Base-by-base conservation (phyloP, 1,140 invertebrate genomes). In the Caligus rogercresseyi region DNA sequence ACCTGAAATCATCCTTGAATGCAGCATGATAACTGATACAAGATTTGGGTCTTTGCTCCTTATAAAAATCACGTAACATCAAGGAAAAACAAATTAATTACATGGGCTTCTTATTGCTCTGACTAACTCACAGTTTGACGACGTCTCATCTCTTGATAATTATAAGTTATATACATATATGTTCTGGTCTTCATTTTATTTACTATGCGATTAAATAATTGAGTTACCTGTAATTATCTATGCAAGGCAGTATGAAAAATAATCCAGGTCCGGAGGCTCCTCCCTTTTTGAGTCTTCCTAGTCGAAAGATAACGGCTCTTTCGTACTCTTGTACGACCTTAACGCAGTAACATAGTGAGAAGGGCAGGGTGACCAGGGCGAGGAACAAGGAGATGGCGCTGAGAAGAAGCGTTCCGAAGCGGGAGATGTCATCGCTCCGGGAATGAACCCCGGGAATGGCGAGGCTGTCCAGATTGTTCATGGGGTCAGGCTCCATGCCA, bases 231-330 rank as follows among this genome's bases (percentile, higher is more conserved):
- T 76, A 78, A 25, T 72, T 74, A 65, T 80, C 78, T 64, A 79
- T 76, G 68, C 78, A 79, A 52, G 78, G 77, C 43, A 78, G 69
- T 19, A 79, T 72, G 68, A 79, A 79, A 68, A 78, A 78, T 54
- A 76, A 67, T 63, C 75, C 75, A 63, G 78, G 78, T 25, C 79
- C 79, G 69, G 75, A 77, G 20, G 78, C 78, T 60, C 76, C 78
- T 54, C 78, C 78, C 55, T 71, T 72, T 25, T 73, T 67, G 13
- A 77, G 67, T 18, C 76, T 68, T 64, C 76, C 76, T 55, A 77
- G 68, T 19, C 76, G 69, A 65, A 77, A 78, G 26, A 77, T 76
- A 14, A 77, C 74, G 14, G 74, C 74, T 64, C 74, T 65, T 66
- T 76, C 75, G 65, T 76, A 76, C 67, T 76, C 75, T 67, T 75